Percentiles rank a stretch among this genome's conserved stretches.
phyloP scores from a whole-genome alignment of 2,888 invertebrate species.

The Xestia xanthographa region DNA sequence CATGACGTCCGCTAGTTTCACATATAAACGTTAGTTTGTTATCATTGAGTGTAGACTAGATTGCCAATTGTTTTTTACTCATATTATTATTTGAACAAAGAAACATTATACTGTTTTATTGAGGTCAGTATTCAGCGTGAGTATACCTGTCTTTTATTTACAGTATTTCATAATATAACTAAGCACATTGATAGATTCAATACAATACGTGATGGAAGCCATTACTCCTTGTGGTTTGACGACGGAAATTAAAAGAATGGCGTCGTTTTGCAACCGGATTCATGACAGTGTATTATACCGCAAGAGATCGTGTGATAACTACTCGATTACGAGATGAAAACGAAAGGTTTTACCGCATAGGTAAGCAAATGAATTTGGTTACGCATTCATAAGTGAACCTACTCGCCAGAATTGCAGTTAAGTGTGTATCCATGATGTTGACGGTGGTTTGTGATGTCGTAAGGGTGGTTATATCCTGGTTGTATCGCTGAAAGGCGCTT shows the following conservation, averaged over 20 bases:
- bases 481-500: too few relatives aligned
- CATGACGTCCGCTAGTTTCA: too few relatives aligned
- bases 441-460: not conserved
- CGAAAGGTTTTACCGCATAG: conserved; percentile 44
- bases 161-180: conserved; percentile 2
- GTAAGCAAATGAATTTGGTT: conserved; percentile 32
- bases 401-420: not conserved
- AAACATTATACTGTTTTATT: too few relatives aligned
- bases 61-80: not conserved
- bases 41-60: too few relatives aligned
- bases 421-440: not conserved
- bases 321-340: conserved; percentile 48
- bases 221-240: conserved; percentile 47
- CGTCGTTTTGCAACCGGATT: conserved; percentile 42
- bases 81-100: not conserved
- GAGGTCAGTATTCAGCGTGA: not conserved
- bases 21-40: too few relatives aligned
- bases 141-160: not conserved
- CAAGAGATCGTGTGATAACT: conserved; percentile 53
- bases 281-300: conserved; percentile 31
- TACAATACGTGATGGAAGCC: conserved; percentile 37
- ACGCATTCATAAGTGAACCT: not conserved
- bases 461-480: not conserved
- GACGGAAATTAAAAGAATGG: conserved; percentile 49
- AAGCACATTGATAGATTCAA: conserved; percentile 28